A percentile compares a stretch with the other conserved stretches of the same genome.
Conservation (phyloP, 2,888 invertebrate genomes). For the Caenorhabditis drosophilae region DNA sequence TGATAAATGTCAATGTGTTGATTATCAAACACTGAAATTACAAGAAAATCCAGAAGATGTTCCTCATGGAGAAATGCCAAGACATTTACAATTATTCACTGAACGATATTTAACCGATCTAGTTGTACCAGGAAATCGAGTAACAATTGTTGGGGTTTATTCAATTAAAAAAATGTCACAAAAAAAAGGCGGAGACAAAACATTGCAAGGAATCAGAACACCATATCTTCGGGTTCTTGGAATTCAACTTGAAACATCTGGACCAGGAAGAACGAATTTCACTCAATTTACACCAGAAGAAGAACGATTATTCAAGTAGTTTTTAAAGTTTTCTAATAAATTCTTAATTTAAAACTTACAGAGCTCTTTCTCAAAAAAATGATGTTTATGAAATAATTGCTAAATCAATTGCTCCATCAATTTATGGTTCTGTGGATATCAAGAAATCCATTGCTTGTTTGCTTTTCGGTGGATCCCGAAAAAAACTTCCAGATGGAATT, state of each 20-base stretch:
- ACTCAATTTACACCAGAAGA: slow-evolving; percentile 62
- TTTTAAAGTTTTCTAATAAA: too few relatives aligned
- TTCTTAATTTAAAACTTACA: too few relatives aligned
- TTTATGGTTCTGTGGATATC: slow-evolving; percentile 90
- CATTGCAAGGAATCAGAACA: slow-evolving; percentile 83
- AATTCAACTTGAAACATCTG: slow-evolving; percentile 80
- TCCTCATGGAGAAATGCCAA: slow-evolving; percentile 96
- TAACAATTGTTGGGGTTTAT: slow-evolving; percentile 86
- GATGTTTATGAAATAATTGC: slow-evolving; percentile 88
- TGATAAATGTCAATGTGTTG: slow-evolving; percentile 94
- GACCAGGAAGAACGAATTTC: slow-evolving; percentile 61
- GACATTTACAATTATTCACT: slow-evolving; percentile 90
- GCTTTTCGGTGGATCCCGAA: slow-evolving; percentile 84
- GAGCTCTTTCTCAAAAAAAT: slow-evolving; percentile 79
- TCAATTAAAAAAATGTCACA: slow-evolving; percentile 84
- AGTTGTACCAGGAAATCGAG: slow-evolving; percentile 84
- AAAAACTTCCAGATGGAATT: slow-evolving; percentile 87
- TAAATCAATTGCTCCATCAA: slow-evolving; percentile 92
- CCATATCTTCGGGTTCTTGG: slow-evolving; percentile 95
- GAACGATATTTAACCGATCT: slow-evolving; percentile 82
- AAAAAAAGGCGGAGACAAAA: slow-evolving; percentile 69
- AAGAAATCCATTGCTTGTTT: slow-evolving; percentile 95
- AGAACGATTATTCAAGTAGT: slow-evolving; percentile 61
- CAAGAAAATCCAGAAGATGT: slow-evolving; percentile 88
- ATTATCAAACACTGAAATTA: slow-evolving; percentile 89